Conservation (phyloP, 1,140 invertebrate species). For the Penaeus japonicus region DNA sequence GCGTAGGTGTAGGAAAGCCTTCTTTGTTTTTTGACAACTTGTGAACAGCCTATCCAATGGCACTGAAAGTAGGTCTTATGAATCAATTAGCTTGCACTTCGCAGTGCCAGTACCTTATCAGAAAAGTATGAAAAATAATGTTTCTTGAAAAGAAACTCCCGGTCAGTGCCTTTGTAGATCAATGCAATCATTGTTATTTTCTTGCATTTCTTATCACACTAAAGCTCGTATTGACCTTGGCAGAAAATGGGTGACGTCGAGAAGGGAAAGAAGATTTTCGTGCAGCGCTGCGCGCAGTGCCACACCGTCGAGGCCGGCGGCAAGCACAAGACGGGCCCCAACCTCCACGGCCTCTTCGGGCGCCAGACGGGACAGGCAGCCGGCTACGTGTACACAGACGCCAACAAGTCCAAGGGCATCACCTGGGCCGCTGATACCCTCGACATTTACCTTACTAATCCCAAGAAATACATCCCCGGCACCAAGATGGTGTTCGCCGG, state of each 20-base stretch:
- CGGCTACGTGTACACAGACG: conserved; percentile 77
- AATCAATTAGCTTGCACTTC: too few species aligned
- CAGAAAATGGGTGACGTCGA: conserved; percentile 80
- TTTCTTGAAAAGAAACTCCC: too few species aligned
- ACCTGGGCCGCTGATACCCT: conserved; percentile 95
- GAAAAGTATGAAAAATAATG: too few species aligned
- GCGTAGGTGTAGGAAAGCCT: too few species aligned
- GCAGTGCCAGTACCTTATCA: too few species aligned
- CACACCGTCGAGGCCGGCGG: conserved; percentile 95
- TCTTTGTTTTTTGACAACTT: too few species aligned
- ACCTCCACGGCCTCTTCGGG: conserved; percentile 93
- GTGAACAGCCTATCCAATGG: too few species aligned
- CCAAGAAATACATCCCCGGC: conserved; percentile 99
- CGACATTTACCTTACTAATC: conserved; percentile 96
- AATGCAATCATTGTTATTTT: not conserved
- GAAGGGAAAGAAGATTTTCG: conserved; percentile 97
- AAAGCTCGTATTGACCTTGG: not conserved
- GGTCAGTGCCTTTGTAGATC: too few species aligned
- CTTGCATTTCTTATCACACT: not conserved
- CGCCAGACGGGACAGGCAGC: conserved; percentile 95
- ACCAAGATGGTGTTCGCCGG: conserved; percentile 99
- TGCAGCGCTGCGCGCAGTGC: conserved; percentile 95
- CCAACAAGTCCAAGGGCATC: conserved; percentile 96
- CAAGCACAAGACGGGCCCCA: conserved; percentile 98
- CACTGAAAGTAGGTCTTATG: too few species aligned